A percentile compares a stretch with the other conserved stretches of the same genome.
Conservation (phyloP, 64 coral and sea anemone genomes). For the Dendronephthya gigantea region DNA sequence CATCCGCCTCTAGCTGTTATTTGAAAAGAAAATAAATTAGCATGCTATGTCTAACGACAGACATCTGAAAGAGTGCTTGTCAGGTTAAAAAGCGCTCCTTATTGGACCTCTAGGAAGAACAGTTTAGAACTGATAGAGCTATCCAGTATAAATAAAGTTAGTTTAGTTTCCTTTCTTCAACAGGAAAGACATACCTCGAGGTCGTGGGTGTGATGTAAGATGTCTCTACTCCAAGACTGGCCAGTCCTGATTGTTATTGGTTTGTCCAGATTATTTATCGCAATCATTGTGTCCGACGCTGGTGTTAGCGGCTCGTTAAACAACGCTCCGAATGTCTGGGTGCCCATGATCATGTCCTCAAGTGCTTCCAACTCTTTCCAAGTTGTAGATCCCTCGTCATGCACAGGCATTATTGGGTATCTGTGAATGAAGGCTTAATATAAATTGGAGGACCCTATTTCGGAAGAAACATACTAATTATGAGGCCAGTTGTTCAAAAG, state of each 20-base stretch:
- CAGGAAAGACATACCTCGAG: neutral
- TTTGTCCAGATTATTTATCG: neutral
- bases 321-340: neutral
- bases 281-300: neutral
- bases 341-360: constrained; percentile 12
- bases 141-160: too few relatives aligned
- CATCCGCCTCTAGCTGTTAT: neutral
- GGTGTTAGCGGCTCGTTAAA: neutral
- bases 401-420: constrained; percentile 34
- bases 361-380: constrained; percentile 33
- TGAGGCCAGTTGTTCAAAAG: too few relatives aligned
- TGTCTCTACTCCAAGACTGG: neutral
- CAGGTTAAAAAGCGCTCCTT: too few relatives aligned
- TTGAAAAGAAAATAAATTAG: neutral
- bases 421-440: neutral
- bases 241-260: neutral
- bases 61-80: too few relatives aligned
- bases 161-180: too few relatives aligned
- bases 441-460: too few relatives aligned
- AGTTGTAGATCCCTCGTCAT: constrained; percentile 16
- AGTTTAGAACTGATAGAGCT: too few relatives aligned
- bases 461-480: too few relatives aligned
- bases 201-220: neutral
- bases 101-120: too few relatives aligned
- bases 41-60: too few relatives aligned